Base-by-base conservation (phyloP, 2,888 invertebrate species). In the Prosapia bicincta region DNA sequence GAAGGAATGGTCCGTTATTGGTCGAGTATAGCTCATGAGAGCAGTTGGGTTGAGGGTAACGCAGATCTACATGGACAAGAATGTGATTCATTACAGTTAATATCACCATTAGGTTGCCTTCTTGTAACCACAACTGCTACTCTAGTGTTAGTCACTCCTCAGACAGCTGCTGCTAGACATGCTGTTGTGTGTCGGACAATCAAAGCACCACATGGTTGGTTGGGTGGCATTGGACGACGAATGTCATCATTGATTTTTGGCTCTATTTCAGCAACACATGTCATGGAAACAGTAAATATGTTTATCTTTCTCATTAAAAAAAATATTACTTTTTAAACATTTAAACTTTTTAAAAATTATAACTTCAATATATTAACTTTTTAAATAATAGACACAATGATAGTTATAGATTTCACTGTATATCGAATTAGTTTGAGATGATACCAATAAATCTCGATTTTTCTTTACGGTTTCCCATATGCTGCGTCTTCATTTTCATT, bases 1-100 rank as follows among this genome's bases (percentile, higher is more conserved):
- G 97, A 97, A 83, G 98, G 97, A 38, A 90, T 92, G 71, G 92
- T 96, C 0, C 90, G 97, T n/a, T 97, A 93, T 85, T 98, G 98
- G 98, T 90, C 94, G 0, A 94, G 93, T 3, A 91, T 97, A 43
- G 93, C 93, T 0, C 95, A 97, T 81, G 96, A 96, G 83, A 93
- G 93, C 0, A 91, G 93, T 0, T 95, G 93, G 13, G 89, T 93
- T 15, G 97, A 98, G 83, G 90, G 93, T 66, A 92, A 90, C 75
- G 93, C 94, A 1, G 96, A 97, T 83, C 86, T 98, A 32, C 94
- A 95, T 76, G 88, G 84, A 78, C 94, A 95, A 85, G 95, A 95
- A 85, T 95, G 95, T 81, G 93, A 93, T 81, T 89, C 91, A 74
- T 85, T 95, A 23, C 88, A 90, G 0, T 89, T 90, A 79, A 86